phyloP scores from a whole-genome alignment of 2,888 invertebrate genomes.

The Synergus umbraculus region DNA sequence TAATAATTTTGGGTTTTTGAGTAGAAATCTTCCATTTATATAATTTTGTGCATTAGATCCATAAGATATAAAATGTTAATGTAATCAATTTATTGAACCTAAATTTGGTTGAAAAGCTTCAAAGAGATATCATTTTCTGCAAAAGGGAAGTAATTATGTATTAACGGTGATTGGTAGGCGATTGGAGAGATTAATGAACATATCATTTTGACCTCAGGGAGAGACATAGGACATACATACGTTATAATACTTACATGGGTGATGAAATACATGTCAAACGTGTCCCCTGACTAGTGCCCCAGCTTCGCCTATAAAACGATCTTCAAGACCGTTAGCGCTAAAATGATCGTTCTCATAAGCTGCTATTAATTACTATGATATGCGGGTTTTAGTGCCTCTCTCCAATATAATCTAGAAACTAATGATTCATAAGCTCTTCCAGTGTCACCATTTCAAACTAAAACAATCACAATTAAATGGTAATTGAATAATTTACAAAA shows the following conservation, averaged over 20 bases:
- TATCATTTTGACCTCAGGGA: background rate
- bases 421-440: background rate
- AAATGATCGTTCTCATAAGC: constrained; percentile 16
- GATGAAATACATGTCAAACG: background rate
- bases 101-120: no score
- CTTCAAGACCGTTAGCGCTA: background rate
- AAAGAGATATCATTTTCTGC: no score
- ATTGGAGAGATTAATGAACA: background rate
- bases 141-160: no score
- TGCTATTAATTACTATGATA: constrained; percentile 1
- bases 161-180: no score
- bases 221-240: background rate
- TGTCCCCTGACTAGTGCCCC: constrained; percentile 4
- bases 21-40: no score
- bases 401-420: background rate
- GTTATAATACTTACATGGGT: background rate
- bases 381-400: background rate
- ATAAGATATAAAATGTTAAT: no score
- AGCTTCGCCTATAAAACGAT: background rate
- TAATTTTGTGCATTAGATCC: no score
- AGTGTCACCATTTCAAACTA: no score
- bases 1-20: no score
- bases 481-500: no score
- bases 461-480: no score
- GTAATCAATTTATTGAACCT: no score